Evolutionary conservation across 2,797 vertebrate species (phyloP), one percentile per base, ranked within the genome.

Genomic region (Caiman crocodilus): DNA sequence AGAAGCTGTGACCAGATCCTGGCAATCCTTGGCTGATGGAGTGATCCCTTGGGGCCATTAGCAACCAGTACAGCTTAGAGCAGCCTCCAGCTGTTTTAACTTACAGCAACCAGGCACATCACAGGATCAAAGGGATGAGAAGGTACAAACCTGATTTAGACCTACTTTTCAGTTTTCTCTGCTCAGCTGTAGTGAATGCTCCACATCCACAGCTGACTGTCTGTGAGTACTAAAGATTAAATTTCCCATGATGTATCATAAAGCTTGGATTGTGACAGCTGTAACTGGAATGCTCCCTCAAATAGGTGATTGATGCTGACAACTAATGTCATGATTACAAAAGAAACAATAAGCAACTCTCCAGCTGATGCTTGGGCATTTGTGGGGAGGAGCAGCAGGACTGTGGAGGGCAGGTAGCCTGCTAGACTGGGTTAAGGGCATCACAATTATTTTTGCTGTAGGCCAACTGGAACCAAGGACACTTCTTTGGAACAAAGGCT

Each of bases 201-300:
- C 69, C 89, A 90, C 35, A 15, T 84, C 82, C 55, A 75, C 86
- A 93, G 81, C 84, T 90, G 80, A 69, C 69, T 93, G 89, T 67
- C 88, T 90, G 21, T 32, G 73, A 93, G 79, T 91, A 82, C 82
- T 25, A 56, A 84, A 92, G 84, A 80, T 86, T 87, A 57, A 55
- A 75, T 94, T 94, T 75, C 79, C 79, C 28, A 14, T 85, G 67
- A 93, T 90, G 74, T 71, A 61, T 91, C 80, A 82, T 76, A 92
- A 93, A 96, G 86, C 78, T 64, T 92, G 79, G 63, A 94, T 74
- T 89, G n/a, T 92, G 88, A 90, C 95, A 95, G 89, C 92, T 85
- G 91, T 55, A 90, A 78, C 86, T 94, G 78, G 88, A 42, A 59
- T 21, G 61, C 73, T 94, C 55, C 56, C 79, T 55, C 61, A 87